A percentile compares a stretch with the other conserved stretches of the same genome.
Evolutionary conservation across 2,888 invertebrate genomes (phyloP).

Genomic region (Lochmaea crataegi): DNA sequence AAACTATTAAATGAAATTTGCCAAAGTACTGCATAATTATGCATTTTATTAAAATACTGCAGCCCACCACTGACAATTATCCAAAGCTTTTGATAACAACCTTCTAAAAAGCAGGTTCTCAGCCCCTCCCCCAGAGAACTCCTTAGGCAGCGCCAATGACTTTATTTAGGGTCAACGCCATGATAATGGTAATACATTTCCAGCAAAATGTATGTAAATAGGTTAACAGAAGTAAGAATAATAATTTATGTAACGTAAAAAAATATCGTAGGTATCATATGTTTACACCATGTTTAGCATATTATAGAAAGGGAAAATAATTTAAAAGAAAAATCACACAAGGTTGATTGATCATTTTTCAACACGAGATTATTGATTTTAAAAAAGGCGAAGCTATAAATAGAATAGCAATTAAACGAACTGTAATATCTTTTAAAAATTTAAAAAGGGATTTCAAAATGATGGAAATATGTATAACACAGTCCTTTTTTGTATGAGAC

Average conservation of each 20-base stretch:
- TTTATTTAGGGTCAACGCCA: constrained; percentile 32
- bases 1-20: no score
- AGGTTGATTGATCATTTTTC: constrained; percentile 11
- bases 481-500: no score
- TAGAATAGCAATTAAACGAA: background rate
- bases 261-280: constrained; percentile 27
- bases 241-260: constrained; percentile 25
- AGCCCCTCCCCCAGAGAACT: background rate
- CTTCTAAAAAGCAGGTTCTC: background rate
- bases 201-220: constrained; percentile 31
- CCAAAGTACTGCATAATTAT: background rate
- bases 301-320: constrained; percentile 29
- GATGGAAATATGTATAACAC: no score
- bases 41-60: background rate
- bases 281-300: constrained; percentile 25
- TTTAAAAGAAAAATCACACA: constrained; percentile 14
- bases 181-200: constrained; percentile 20
- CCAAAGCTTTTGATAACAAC: constrained; percentile 1
- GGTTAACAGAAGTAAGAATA: constrained; percentile 34
- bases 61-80: background rate
- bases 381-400: background rate
- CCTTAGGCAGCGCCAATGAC: background rate
- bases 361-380: background rate
- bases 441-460: no score
- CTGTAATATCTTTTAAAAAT: no score